These are phyloP conservation scores for Zaprionus gabonicus DNA, from an alignment of 1,140 invertebrate species.

Conservation along the genomic window DNA sequence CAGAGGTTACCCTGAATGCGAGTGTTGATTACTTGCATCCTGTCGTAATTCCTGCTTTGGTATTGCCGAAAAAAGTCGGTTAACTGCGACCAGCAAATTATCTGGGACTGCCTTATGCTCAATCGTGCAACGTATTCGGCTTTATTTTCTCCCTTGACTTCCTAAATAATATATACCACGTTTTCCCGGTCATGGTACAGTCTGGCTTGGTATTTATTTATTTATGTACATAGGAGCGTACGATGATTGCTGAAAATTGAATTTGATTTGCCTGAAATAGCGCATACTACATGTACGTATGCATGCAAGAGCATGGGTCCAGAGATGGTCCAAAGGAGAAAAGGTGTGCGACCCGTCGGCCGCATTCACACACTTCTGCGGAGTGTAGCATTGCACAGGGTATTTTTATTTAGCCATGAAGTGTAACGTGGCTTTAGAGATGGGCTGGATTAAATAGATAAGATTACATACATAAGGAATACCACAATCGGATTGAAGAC, in stretches of 20 bases:
- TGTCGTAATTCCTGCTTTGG: neutral
- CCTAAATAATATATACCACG: conserved; percentile 12
- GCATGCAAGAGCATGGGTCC: neutral
- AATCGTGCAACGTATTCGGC: neutral
- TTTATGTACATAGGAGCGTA: conserved; percentile 9
- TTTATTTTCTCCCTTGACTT: neutral
- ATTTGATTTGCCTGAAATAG: conserved; percentile 26
- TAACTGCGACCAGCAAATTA: neutral
- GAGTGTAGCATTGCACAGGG: neutral
- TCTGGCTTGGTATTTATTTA: conserved; percentile 13
- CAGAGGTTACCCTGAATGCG: neutral
- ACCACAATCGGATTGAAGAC: neutral
- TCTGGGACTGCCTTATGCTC: neutral
- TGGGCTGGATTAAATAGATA: neutral
- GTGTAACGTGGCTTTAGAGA: neutral
- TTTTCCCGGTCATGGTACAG: too few species aligned
- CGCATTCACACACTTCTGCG: neutral
- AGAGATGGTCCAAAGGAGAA: too few species aligned
- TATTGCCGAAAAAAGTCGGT: neutral
- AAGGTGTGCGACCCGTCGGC: neutral
- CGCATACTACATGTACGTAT: neutral
- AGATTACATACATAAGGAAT: neutral
- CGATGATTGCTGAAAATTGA: conserved; percentile 22
- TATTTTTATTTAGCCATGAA: neutral
- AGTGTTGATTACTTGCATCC: neutral